Evolutionary conservation across 1,140 invertebrate genomes (phyloP).

Genomic region (Anastrepha obliqua): DNA sequence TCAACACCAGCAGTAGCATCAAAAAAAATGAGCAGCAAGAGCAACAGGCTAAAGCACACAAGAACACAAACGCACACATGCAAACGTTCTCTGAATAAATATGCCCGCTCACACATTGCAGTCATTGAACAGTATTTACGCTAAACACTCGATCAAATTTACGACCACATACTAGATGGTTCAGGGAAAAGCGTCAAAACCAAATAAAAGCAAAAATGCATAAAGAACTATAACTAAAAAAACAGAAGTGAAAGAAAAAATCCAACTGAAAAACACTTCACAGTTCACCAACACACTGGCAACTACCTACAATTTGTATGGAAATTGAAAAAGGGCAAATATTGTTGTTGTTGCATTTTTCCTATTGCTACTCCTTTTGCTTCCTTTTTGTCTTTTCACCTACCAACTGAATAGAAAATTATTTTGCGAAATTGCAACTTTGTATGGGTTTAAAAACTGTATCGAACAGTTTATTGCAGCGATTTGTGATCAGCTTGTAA

Average conservation of each 20-base stretch:
- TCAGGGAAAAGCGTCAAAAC: not conserved
- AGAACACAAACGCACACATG: not conserved
- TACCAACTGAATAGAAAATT: not conserved
- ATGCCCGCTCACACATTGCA: not conserved
- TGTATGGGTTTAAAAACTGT: slow-evolving; percentile 47
- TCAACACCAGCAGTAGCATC: not conserved
- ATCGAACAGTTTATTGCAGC: slow-evolving; percentile 45
- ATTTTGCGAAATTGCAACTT: slow-evolving; percentile 34
- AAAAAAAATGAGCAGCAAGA: not conserved
- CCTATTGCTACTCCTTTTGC: not conserved
- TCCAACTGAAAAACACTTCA: not conserved
- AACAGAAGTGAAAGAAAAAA: not conserved
- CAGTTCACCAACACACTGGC: not conserved
- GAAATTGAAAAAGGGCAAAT: not conserved
- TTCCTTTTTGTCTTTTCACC: not conserved
- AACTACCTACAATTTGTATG: not conserved
- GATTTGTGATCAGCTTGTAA: slow-evolving; percentile 39
- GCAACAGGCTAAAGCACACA: slow-evolving; percentile 40
- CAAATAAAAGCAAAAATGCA: not conserved
- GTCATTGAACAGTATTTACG: not conserved
- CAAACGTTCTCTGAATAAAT: not conserved
- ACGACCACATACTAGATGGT: not conserved
- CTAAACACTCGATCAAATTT: slow-evolving; percentile 27
- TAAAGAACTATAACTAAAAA: not conserved
- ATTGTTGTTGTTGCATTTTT: slow-evolving; percentile 36